phyloP scores from a whole-genome alignment of 2,113 vertebrate genomes.

The human (Homo sapiens) region GRCh38 chr6:11276001-11276500 shows the following conservation, averaged over 20 bases:
- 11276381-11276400: fast-evolving
- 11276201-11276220: not conserved
- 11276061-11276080: not conserved
- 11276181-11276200: not conserved
- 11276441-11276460: not conserved
- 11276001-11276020: not conserved
- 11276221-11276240: conserved; percentile 2
- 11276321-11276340: too few species aligned
- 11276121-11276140: not conserved
- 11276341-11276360: fast-evolving
- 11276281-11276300: not conserved
- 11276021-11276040: not conserved
- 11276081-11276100: not conserved
- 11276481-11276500: not conserved
- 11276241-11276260: not conserved
- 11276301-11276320: not conserved
- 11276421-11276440: not conserved
- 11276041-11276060: not conserved
- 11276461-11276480: not conserved
- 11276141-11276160: not conserved
- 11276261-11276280: not conserved
- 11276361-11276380: too few species aligned
- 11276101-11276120: not conserved
- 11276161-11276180: not conserved
- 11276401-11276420: fast-evolving